Evolutionary conservation across 2,888 invertebrate genomes (phyloP).

Genomic region (Thereva unica): DNA sequence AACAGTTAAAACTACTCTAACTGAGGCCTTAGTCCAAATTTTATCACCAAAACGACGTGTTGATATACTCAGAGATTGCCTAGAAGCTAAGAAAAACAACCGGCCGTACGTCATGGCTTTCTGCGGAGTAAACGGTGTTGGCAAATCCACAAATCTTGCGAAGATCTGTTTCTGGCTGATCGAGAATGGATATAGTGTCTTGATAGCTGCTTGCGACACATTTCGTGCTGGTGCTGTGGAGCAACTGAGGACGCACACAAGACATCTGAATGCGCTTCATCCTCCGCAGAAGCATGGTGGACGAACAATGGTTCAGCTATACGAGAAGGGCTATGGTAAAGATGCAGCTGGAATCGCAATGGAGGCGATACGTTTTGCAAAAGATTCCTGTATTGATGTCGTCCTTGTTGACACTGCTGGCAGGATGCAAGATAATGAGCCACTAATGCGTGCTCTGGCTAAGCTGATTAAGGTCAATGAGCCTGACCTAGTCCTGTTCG

Average conservation of each 20-base stretch:
- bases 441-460: conserved; percentile 95
- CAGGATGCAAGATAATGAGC: conserved; percentile 99
- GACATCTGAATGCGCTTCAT: conserved; percentile 92
- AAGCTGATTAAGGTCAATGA: conserved; percentile 97
- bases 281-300: conserved; percentile 74
- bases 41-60: conserved; percentile 93
- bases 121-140: conserved; percentile 98
- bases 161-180: conserved; percentile 99
- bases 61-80: conserved; percentile 93
- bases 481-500: conserved; percentile 98
- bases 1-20: conserved; percentile 84
- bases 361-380: conserved; percentile 91
- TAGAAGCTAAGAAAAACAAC: conserved; percentile 82
- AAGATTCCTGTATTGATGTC: conserved; percentile 81
- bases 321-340: conserved; percentile 97
- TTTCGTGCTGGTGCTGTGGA: conserved; percentile 99
- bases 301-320: conserved; percentile 85
- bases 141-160: conserved; percentile 97
- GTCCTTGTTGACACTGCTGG: conserved; percentile 99
- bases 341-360: conserved; percentile 98
- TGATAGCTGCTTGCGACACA: conserved; percentile 99
- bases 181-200: conserved; percentile 92
- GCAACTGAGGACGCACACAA: conserved; percentile 92
- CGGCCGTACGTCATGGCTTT: conserved; percentile 95
- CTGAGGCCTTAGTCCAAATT: conserved; percentile 90